Percentiles rank a stretch among this genome's conserved stretches.
These are phyloP conservation scores for Neomorphus geoffroyi DNA, from an alignment of 2,797 vertebrate species.

Conservation along the genomic window DNA sequence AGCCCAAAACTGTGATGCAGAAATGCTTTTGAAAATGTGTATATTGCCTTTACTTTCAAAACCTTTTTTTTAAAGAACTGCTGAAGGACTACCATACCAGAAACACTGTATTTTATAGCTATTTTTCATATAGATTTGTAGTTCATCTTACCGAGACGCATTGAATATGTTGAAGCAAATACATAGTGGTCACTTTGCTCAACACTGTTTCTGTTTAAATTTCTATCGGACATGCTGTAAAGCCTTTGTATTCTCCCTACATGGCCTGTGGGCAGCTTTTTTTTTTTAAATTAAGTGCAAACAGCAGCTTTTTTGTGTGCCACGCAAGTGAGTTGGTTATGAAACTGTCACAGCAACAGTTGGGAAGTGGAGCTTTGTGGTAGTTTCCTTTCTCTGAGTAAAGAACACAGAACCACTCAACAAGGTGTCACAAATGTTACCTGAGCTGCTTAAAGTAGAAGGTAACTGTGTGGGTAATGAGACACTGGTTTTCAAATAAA, in stretches of 20 bases:
- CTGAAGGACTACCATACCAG: slow-evolving; percentile 67
- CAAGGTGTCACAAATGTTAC: background rate
- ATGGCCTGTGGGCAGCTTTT: slow-evolving; percentile 18
- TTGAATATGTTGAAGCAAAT: slow-evolving; percentile 69
- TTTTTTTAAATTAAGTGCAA: background rate
- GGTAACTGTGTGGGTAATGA: background rate
- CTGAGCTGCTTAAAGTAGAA: background rate
- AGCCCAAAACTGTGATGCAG: slow-evolving; percentile 71
- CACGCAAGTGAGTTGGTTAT: background rate
- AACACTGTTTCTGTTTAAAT: slow-evolving; percentile 68
- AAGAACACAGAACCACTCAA: background rate
- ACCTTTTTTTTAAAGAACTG: slow-evolving; percentile 51
- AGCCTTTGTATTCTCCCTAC: slow-evolving; percentile 43
- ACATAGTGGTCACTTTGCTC: slow-evolving; percentile 71
- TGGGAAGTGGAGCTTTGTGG: background rate
- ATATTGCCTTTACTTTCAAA: slow-evolving; percentile 70
- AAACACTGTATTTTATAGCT: slow-evolving; percentile 78
- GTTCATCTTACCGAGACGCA: slow-evolving; percentile 73
- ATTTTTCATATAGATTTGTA: slow-evolving; percentile 77
- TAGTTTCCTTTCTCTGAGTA: background rate
- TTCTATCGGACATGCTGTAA: slow-evolving; percentile 32
- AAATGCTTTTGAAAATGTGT: slow-evolving; percentile 60
- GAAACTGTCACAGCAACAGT: background rate
- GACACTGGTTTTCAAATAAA: background rate
- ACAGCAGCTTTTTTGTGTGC: background rate